phyloP scores from a whole-genome alignment of 2,888 invertebrate species.

The Lepidochitona cinerea region DNA sequence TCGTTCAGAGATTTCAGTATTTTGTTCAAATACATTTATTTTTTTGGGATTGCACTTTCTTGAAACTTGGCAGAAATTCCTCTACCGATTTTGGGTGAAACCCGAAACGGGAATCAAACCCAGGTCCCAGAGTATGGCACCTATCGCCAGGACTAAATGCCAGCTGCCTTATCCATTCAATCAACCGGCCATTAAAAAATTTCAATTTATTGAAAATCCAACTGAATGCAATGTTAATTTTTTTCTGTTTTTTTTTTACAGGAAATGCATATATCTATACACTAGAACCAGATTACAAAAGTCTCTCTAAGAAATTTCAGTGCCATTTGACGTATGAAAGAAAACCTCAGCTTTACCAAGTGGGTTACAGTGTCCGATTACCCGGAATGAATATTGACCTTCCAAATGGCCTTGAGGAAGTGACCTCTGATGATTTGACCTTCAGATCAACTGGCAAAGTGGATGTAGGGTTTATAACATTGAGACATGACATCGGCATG shows the following conservation, averaged over 20 bases:
- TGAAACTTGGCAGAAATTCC: no score
- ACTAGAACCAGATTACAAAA: slow-evolving; percentile 57
- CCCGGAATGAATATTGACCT: slow-evolving; percentile 32
- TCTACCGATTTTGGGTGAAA: no score
- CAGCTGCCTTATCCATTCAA: no score
- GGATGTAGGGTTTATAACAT: slow-evolving; percentile 44
- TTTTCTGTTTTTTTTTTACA: slow-evolving; percentile 27
- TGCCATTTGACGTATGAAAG: slow-evolving; percentile 60
- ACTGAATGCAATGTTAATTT: background rate
- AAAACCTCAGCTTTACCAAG: slow-evolving; percentile 59
- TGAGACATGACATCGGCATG: slow-evolving; percentile 44
- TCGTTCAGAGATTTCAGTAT: no score
- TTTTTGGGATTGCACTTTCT: no score
- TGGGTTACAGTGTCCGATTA: slow-evolving; percentile 56
- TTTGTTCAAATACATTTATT: no score
- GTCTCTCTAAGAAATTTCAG: slow-evolving; percentile 48
- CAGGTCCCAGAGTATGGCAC: no score
- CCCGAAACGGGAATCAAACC: no score
- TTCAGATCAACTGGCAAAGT: slow-evolving; percentile 31
- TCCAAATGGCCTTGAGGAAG: background rate
- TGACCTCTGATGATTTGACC: slow-evolving; percentile 18
- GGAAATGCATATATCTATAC: slow-evolving; percentile 63
- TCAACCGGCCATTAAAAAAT: background rate
- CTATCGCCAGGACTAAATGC: no score
- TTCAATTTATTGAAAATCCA: background rate